Evolutionary conservation across 2,797 vertebrate genomes (phyloP), one percentile per base, ranked within the genome.

Genomic region (Simalia tracyae): DNA sequence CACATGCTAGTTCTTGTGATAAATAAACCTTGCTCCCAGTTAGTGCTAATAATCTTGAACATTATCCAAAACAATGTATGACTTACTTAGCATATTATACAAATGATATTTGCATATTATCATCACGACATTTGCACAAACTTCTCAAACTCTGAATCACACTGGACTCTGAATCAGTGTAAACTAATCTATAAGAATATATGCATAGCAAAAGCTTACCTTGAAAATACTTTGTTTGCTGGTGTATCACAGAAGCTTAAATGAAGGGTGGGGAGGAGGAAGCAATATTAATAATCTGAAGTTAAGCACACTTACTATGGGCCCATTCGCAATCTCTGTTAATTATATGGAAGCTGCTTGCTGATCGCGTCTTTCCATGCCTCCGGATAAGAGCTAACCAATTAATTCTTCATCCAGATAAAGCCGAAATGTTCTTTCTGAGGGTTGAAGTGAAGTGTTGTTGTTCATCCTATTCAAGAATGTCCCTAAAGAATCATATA

Each of bases 11-110:
- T 63, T 63, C 66, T n/a, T 72, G 59, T 31, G 57, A 91, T 19
- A 61, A 61, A 46, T 26, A 88, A 92, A 50, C 59, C 28, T 89
- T 63, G n/a, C 60, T 57, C 60, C 9, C 8, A 84, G 36, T 56
- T 60, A 42, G 50, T 4, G 14, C 46, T 57, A 72, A 87, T 90
- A 14, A 84, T 92, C 59, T 84, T 42, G 59, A 81, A 81, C 22
- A 90, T 63, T 87, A 87, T 56, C 14, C 11, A 84, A 90, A 84
- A 36, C 24, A 46, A 28, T 15, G 5, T 72, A 31, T 84, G 66
- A 90, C 22, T 11, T 87, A 36, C 24, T 87, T 42, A 76, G 84
- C 92, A 76, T 90, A 86, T 90, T 81, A 84, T 86, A 86, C 50
- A 87, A 81, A 90, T 90, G 19, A 84, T 42, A 84, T 66, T 66